phyloP scores from a whole-genome alignment of 2,797 vertebrate genomes.

The Amazonetta brasiliensis region DNA sequence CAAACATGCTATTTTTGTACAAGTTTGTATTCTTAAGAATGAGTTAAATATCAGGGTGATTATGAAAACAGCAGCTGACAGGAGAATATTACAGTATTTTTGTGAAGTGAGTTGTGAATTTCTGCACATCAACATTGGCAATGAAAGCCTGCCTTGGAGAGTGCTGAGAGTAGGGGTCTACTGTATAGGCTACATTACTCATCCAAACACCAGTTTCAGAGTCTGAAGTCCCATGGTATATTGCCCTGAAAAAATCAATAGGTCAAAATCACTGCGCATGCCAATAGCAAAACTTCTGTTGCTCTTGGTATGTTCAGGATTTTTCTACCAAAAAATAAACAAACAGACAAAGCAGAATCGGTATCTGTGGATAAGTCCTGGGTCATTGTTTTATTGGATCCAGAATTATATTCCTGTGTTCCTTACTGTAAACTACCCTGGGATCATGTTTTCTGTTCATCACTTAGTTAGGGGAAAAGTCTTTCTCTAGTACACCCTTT shows the following conservation, averaged over 20 bases:
- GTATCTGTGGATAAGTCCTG: neutral
- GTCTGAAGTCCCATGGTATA: neutral
- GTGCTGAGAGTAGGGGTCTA: neutral
- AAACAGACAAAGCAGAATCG: neutral
- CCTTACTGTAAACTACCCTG: neutral
- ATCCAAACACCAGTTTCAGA: slow-evolving; percentile 3
- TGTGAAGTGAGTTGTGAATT: slow-evolving; percentile 18
- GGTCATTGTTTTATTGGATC: slow-evolving; percentile 6
- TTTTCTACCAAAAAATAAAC: neutral
- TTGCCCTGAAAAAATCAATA: slow-evolving; percentile 4
- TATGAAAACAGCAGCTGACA: neutral
- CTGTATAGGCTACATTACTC: neutral
- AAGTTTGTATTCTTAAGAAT: neutral
- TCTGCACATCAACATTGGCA: neutral
- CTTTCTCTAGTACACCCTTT: neutral
- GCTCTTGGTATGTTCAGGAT: neutral
- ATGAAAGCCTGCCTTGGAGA: neutral
- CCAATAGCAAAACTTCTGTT: neutral
- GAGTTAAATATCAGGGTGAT: neutral
- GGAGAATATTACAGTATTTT: neutral
- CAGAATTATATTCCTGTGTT: neutral
- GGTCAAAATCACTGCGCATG: neutral
- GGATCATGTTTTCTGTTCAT: neutral
- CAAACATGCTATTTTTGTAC: neutral
- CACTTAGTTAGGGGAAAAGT: neutral